Conservation (phyloP, 2,113 vertebrate genomes). For the Psettodes erumei region DNA sequence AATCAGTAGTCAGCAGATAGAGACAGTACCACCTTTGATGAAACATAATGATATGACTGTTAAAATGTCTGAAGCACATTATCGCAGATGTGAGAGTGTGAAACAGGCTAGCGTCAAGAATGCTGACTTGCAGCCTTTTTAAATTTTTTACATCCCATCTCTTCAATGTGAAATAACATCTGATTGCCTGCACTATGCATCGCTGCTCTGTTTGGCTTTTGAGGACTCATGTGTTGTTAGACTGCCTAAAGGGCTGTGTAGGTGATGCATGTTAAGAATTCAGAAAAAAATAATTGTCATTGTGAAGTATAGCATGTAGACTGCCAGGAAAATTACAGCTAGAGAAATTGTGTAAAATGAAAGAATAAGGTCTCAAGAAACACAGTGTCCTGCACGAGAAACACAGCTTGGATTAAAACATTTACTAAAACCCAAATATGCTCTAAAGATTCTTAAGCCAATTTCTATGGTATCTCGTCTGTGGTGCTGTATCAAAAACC, state of each 20-base stretch:
- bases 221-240: neutral
- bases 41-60: neutral
- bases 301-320: neutral
- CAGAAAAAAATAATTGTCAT: neutral
- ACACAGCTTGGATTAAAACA: neutral
- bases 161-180: neutral
- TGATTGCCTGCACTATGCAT: constrained; percentile 7
- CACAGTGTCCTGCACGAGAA: neutral
- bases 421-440: neutral
- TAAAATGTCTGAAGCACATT: neutral
- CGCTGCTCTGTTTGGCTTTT: neutral
- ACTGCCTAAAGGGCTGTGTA: neutral
- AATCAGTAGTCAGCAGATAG: neutral
- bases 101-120: neutral
- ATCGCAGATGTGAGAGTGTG: neutral
- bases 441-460: neutral
- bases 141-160: neutral
- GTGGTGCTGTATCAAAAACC: neutral
- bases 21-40: neutral
- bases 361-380: neutral
- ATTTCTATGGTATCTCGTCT: neutral
- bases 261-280: neutral
- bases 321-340: neutral
- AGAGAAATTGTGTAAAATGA: neutral
- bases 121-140: neutral